phyloP scores from a whole-genome alignment of 1,140 invertebrate species.

The Diprion similis region DNA sequence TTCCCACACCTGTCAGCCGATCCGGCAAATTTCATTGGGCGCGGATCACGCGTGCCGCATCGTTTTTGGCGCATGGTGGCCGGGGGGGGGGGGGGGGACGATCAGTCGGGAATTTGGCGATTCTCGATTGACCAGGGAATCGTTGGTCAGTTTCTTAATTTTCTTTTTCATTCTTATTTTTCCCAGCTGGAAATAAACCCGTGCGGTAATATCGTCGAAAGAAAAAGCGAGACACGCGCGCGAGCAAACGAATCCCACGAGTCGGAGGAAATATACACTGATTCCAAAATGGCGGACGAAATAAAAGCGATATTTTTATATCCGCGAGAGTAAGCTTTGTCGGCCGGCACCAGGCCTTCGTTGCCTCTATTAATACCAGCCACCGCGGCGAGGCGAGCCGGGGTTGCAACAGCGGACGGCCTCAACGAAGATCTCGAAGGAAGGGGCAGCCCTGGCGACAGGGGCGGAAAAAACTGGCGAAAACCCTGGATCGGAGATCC shows the following conservation, averaged over 20 bases:
- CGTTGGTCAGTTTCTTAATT: background rate
- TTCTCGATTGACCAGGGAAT: too few species aligned
- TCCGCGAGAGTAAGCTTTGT: slow-evolving; percentile 48
- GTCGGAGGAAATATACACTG: slow-evolving; percentile 6
- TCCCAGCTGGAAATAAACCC: too few species aligned
- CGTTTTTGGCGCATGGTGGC: too few species aligned
- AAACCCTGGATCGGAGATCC: too few species aligned
- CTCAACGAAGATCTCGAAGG: slow-evolving; percentile 1
- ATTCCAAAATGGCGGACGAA: slow-evolving; percentile 28
- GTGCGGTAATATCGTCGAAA: background rate
- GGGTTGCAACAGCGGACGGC: slow-evolving; percentile 6
- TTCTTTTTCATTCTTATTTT: too few species aligned
- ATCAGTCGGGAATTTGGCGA: too few species aligned
- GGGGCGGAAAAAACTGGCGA: background rate
- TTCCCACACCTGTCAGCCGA: background rate
- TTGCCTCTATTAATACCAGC: slow-evolving; percentile 58
- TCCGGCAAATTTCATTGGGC: too few species aligned
- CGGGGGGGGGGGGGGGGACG: too few species aligned
- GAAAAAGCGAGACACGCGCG: background rate
- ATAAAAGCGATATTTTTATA: slow-evolving; percentile 60
- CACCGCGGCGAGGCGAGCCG: slow-evolving; percentile 5
- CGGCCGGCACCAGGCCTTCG: slow-evolving; percentile 48
- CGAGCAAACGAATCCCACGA: slow-evolving; percentile 6
- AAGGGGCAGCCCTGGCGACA: slow-evolving; percentile 2
- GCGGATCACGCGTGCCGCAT: too few species aligned